Evolutionary conservation across 92 coral and sea anemone species (phyloP).

Genomic region (Parazoanthus swiftii): DNA sequence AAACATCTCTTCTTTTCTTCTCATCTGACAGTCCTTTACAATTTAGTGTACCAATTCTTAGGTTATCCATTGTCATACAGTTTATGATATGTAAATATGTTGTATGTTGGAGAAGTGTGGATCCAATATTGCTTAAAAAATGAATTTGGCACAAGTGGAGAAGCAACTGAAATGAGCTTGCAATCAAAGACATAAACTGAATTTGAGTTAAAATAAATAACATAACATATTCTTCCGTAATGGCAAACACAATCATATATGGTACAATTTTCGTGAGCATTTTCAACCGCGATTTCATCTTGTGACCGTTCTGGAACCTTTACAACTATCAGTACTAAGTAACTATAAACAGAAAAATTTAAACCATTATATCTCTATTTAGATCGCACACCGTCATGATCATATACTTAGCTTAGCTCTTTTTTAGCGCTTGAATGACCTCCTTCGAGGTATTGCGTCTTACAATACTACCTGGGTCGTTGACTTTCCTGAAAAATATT

Average conservation of each 20-base stretch:
- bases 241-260: not conserved
- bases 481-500: too few relatives aligned
- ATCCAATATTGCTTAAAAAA: not conserved
- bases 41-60: conserved; percentile 18
- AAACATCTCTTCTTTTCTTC: conserved; percentile 2
- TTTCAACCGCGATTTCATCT: too few relatives aligned
- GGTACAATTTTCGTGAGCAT: too few relatives aligned
- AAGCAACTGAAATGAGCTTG: not conserved
- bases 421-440: too few relatives aligned
- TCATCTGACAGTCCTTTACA: conserved; percentile 18
- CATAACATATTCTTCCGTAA: not conserved
- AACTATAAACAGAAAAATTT: too few relatives aligned
- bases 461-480: too few relatives aligned
- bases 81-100: not conserved
- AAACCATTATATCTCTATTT: too few relatives aligned
- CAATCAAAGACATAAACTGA: not conserved
- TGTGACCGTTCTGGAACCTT: too few relatives aligned
- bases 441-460: too few relatives aligned
- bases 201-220: not conserved
- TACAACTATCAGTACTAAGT: too few relatives aligned
- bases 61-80: conserved; percentile 15
- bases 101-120: not conserved
- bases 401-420: too few relatives aligned
- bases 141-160: not conserved
- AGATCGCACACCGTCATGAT: too few relatives aligned